Percentiles rank a stretch among this genome's conserved stretches.
phyloP scores from a whole-genome alignment of 1,140 invertebrate species.

The Laodelphax striatellus region DNA sequence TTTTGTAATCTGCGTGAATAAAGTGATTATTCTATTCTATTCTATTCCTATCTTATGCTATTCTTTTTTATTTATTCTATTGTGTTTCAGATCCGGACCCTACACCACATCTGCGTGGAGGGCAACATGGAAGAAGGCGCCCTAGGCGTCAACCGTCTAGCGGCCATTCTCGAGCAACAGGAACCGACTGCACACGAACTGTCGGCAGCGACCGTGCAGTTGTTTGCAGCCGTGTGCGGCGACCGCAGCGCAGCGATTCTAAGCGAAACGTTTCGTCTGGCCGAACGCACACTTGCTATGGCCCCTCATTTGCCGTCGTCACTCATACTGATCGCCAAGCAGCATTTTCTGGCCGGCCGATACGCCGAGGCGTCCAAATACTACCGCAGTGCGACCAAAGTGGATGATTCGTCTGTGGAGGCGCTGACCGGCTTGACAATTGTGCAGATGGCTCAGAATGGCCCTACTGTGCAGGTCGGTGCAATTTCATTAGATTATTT shows the following conservation, averaged over 20 bases:
- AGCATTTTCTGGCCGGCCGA: constrained; percentile 58
- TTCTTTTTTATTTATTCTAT: no score
- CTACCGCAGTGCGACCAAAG: constrained; percentile 66
- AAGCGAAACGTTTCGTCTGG: constrained; percentile 41
- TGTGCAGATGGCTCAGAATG: constrained; percentile 44
- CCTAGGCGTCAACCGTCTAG: constrained; percentile 51
- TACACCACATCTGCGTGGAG: constrained; percentile 62
- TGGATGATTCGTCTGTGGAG: constrained; percentile 69
- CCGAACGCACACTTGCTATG: background rate
- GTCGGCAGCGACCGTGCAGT: constrained; percentile 26
- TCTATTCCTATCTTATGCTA: no score
- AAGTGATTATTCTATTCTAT: no score
- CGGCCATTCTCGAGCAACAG: constrained; percentile 49
- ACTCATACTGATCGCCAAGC: constrained; percentile 48
- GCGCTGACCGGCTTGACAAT: constrained; percentile 69
- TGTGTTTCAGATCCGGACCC: constrained; percentile 48
- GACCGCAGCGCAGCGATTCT: constrained; percentile 51
- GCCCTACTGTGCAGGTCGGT: constrained; percentile 13
- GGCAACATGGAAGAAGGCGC: constrained; percentile 61
- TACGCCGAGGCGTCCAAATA: constrained; percentile 64
- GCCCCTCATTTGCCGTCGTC: background rate
- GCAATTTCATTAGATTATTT: background rate
- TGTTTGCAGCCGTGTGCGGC: constrained; percentile 68
- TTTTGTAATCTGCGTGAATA: no score
- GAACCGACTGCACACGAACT: constrained; percentile 51